Base-by-base conservation (phyloP, 2,888 invertebrate species). In the Drosophila tanythrix region DNA sequence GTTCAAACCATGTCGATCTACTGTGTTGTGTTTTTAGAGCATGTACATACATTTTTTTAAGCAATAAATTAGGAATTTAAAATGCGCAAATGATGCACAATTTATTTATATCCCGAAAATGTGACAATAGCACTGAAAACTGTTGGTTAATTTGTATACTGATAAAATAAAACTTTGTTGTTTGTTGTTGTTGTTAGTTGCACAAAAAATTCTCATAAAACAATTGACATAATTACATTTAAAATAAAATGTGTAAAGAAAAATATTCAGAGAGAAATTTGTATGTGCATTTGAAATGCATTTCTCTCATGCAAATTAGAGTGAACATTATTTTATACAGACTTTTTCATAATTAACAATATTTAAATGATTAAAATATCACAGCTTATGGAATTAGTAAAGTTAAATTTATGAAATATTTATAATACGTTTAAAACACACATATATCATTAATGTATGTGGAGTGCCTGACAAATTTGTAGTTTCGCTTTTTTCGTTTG, bases 191-290 rank as follows among this genome's bases (percentile, higher is more conserved):
- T 27, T 38, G 53, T 46, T 51, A 43, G 51, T 36, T 40, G 31
- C 11, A 40, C 33, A 53, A 56, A 76, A 80, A 60, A 56, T 69
- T 2, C n/a, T 62, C 69, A 62, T 68, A 66, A 68, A 58, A 50
- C 69, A 74, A 81, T 86, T 74, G 81, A 68, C 70, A 63, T 75
- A 77, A 88, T 83, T 88, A 64, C 69, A 77, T 70, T 67, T 59
- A 46, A 65, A 70, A 60, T 59, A 3, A 40, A 56, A 56, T n/a
- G 35, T 69, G 8, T 15, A 13, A 52, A 40, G 11, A 60, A 59
- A 38, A n/a, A 11, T 2, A 21, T 11, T 15, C 7, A 21, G 18
- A 40, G 2, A 35, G 6, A 31, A 27, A 25, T 10, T 29, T 46
- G 31, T 6, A 4, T 55, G 11, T 25, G 21, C 21, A 13, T 55